A percentile compares a stretch with the other conserved stretches of the same genome.
phyloP scores from a whole-genome alignment of 2,888 invertebrate genomes.

The Habrosyne pyritoides region DNA sequence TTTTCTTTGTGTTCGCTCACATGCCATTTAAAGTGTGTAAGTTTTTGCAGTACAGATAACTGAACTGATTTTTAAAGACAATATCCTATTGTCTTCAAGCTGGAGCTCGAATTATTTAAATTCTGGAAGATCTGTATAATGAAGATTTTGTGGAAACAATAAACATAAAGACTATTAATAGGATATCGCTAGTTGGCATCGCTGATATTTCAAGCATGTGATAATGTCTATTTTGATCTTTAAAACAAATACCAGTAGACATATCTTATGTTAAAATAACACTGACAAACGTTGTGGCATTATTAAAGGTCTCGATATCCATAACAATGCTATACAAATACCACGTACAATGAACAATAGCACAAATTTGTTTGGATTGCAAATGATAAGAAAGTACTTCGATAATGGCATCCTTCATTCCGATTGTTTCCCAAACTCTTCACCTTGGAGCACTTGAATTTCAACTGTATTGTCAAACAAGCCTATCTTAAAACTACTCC shows the following conservation, averaged over 20 bases:
- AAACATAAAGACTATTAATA: no score
- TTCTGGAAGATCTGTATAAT: no score
- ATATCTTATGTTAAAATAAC: no score
- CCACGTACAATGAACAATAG: background rate
- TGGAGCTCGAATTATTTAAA: background rate
- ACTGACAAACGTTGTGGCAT: background rate
- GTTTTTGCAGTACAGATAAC: background rate
- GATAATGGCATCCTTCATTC: background rate
- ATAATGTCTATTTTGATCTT: no score
- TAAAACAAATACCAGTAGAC: background rate
- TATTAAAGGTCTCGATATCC: background rate
- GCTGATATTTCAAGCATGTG: no score
- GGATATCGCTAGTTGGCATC: no score
- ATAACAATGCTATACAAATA: slow-evolving; percentile 1
- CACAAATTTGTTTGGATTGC: background rate
- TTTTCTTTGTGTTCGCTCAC: slow-evolving; percentile 11
- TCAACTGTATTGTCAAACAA: background rate
- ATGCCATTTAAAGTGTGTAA: background rate
- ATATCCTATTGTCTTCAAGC: background rate
- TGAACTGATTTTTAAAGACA: background rate
- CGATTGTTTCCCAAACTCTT: background rate
- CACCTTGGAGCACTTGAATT: slow-evolving; percentile 1
- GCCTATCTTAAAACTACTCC: background rate
- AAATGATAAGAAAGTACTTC: background rate
- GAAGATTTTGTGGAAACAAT: no score